Evolutionary conservation across 2,113 vertebrate genomes (phyloP).

Genomic region (Corapipo altera): DNA sequence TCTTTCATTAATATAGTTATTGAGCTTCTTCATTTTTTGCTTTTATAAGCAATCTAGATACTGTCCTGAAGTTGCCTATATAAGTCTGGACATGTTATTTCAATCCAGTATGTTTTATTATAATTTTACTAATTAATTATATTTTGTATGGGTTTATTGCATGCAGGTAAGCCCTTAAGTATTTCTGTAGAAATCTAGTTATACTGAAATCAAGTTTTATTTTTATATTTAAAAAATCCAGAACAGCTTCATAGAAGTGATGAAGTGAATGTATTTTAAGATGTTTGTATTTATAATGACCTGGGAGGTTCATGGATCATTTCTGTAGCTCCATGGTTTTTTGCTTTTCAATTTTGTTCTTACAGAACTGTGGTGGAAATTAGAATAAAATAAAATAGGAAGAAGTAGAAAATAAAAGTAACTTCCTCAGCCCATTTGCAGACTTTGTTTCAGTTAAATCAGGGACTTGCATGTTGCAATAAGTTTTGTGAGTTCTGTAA

Average conservation of each 20-base stretch:
- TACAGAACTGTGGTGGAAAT: not conserved
- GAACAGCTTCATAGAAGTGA: not conserved
- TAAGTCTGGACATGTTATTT: not conserved
- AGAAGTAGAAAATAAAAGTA: not conserved
- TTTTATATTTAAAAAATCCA: not conserved
- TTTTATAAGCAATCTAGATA: not conserved
- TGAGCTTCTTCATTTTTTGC: not conserved
- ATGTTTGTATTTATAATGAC: not conserved
- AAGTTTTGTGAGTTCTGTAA: not conserved
- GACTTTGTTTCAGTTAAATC: not conserved
- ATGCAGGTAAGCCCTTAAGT: not conserved
- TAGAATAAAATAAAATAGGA: not conserved
- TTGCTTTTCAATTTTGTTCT: not conserved
- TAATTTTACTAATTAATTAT: not conserved
- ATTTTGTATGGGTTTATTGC: not conserved
- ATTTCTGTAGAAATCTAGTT: not conserved
- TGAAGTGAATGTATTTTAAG: not conserved
- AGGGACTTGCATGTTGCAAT: not conserved
- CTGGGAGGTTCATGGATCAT: not conserved
- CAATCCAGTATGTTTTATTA: not conserved
- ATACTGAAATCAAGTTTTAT: not conserved
- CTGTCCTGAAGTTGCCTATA: not conserved
- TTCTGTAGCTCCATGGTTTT: not conserved
- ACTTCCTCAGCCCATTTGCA: not conserved
- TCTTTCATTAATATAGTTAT: not conserved